Percentiles rank a stretch among this genome's conserved stretches.
These are phyloP conservation scores for Glaucidium brasilianum DNA, from an alignment of 2,113 vertebrate species.

Conservation along the genomic window DNA sequence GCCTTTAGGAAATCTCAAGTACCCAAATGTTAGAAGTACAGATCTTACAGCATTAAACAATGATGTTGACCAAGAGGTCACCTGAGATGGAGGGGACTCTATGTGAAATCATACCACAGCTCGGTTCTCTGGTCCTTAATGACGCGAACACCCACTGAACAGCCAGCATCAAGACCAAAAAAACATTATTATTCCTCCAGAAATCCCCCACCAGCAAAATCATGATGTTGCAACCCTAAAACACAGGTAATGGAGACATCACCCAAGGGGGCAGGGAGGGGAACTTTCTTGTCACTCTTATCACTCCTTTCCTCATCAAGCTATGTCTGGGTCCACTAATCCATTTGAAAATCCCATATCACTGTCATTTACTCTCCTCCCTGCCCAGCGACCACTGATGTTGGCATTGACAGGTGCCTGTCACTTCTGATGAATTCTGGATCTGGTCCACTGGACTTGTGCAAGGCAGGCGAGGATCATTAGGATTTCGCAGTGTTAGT, in stretches of 20 bases:
- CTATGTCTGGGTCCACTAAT: conserved; percentile 2
- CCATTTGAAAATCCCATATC: background rate
- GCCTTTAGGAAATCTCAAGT: conserved; percentile 40
- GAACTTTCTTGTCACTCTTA: conserved; percentile 25
- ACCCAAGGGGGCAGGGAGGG: background rate
- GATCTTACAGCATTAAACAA: conserved; percentile 18
- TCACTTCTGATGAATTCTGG: conserved; percentile 28
- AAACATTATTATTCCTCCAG: background rate
- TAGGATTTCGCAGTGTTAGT: conserved; percentile 11
- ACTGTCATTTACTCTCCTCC: conserved; percentile 22
- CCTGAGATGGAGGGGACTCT: background rate
- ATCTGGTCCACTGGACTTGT: conserved; percentile 17
- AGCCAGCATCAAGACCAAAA: background rate
- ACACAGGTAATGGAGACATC: background rate
- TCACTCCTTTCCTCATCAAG: background rate
- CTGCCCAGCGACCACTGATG: background rate
- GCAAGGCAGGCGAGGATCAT: conserved; percentile 11
- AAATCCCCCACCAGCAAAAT: background rate
- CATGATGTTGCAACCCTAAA: background rate
- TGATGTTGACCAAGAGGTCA: conserved; percentile 27
- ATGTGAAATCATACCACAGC: background rate
- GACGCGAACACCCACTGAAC: background rate
- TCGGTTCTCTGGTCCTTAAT: background rate
- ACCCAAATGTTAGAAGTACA: conserved; percentile 31
- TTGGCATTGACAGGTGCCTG: conserved; percentile 54